Conservation (phyloP, 2,888 invertebrate genomes). For the Luperina nickerlii region DNA sequence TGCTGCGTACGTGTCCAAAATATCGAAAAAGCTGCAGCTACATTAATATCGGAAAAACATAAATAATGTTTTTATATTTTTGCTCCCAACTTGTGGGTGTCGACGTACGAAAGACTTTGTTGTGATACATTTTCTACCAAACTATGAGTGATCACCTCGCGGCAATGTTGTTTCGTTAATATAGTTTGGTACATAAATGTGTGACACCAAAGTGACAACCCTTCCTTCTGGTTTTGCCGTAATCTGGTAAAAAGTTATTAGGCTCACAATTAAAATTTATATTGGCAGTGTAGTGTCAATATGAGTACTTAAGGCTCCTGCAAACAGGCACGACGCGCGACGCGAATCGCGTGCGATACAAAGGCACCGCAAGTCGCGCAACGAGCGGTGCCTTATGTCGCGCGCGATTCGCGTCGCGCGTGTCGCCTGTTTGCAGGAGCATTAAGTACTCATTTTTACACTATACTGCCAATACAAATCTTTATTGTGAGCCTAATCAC, state of each 20-base stretch:
- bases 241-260: too few relatives aligned
- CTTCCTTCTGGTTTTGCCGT: too few relatives aligned
- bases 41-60: constrained; percentile 10
- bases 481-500: neutral
- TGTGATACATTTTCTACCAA: neutral
- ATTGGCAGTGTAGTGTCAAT: too few relatives aligned
- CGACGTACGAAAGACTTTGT: constrained; percentile 1
- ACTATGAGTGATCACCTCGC: constrained; percentile 19
- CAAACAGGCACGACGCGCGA: too few relatives aligned
- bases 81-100: constrained; percentile 22
- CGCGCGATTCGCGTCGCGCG: too few relatives aligned
- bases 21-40: neutral
- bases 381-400: too few relatives aligned
- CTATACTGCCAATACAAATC: neutral
- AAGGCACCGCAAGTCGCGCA: too few relatives aligned
- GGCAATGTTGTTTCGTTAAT: constrained; percentile 11
- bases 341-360: too few relatives aligned
- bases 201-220: too few relatives aligned
- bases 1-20: constrained; percentile 40
- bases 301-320: too few relatives aligned
- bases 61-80: constrained; percentile 25
- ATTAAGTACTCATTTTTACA: neutral
- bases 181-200: neutral
- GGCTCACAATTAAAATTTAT: too few relatives aligned
- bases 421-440: too few relatives aligned